Conservation (phyloP, 2,797 vertebrate species). For the Sebastes itinus region DNA sequence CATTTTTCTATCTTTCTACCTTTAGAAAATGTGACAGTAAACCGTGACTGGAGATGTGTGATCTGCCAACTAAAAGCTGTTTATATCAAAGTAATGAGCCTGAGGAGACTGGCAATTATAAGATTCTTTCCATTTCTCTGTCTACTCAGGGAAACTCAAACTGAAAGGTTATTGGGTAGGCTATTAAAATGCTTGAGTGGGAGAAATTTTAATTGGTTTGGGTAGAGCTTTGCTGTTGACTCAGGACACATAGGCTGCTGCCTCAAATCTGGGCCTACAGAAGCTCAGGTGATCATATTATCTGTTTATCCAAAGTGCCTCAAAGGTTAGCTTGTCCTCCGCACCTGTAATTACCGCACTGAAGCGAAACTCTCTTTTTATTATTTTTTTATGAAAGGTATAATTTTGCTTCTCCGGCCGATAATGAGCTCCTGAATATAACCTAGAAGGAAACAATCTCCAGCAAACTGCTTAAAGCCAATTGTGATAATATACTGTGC, state of each 20-base stretch:
- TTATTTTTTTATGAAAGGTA: slow-evolving; percentile 12
- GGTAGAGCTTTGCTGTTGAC: slow-evolving; percentile 66
- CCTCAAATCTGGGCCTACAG: slow-evolving; percentile 26
- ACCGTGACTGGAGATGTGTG: slow-evolving; percentile 61
- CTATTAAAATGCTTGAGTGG: slow-evolving; percentile 74
- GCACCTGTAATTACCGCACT: slow-evolving; percentile 43
- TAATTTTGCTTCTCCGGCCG: slow-evolving; percentile 11
- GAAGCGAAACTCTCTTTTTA: slow-evolving; percentile 8
- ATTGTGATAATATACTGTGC: slow-evolving; percentile 19
- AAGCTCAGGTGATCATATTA: slow-evolving; percentile 55
- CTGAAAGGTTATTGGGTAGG: slow-evolving; percentile 74
- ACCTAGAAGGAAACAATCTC: slow-evolving; percentile 17
- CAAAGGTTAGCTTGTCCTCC: slow-evolving; percentile 53
- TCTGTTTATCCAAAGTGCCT: slow-evolving; percentile 56
- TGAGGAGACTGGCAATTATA: slow-evolving; percentile 77
- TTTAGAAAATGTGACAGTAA: slow-evolving; percentile 65
- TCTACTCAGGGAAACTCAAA: slow-evolving; percentile 70
- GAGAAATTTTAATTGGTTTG: slow-evolving; percentile 77
- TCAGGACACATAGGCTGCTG: slow-evolving; percentile 47
- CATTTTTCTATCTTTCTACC: slow-evolving; percentile 49
- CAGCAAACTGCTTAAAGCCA: slow-evolving; percentile 28
- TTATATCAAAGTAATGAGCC: slow-evolving; percentile 80
- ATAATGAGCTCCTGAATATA: slow-evolving; percentile 46
- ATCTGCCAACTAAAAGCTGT: slow-evolving; percentile 74
- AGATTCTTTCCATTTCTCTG: slow-evolving; percentile 69